phyloP scores from a whole-genome alignment of 2,113 vertebrate species.

The Herpetotheres cachinnans region DNA sequence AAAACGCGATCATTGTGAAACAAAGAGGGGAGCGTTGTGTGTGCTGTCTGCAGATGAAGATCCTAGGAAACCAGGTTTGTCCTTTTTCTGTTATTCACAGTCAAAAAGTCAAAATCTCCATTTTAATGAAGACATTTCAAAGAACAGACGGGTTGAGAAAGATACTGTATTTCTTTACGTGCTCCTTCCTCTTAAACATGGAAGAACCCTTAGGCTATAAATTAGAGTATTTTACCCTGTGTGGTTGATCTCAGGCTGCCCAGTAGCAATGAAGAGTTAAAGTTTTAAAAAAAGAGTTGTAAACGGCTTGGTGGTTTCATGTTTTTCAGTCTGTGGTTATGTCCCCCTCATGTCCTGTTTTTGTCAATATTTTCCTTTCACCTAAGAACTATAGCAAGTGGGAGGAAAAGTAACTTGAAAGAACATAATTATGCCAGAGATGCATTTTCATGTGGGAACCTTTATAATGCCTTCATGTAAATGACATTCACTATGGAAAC shows the following conservation, averaged over 20 bases:
- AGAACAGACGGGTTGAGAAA: constrained; percentile 31
- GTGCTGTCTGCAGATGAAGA: neutral
- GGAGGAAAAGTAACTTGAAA: constrained; percentile 44
- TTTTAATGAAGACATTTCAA: constrained; percentile 60
- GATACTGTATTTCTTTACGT: constrained; percentile 4
- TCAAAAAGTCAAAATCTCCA: constrained; percentile 56
- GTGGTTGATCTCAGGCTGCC: neutral
- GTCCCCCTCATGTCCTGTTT: neutral
- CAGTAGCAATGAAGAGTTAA: neutral
- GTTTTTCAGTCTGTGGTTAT: neutral
- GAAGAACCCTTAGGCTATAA: constrained; percentile 44
- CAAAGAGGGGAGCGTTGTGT: neutral
- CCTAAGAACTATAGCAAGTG: neutral
- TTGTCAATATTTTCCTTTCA: constrained; percentile 45
- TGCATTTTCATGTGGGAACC: constrained; percentile 53
- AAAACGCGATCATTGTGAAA: neutral
- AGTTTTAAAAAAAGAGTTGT: neutral
- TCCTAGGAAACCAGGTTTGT: constrained; percentile 33
- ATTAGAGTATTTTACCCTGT: constrained; percentile 22
- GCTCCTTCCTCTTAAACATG: constrained; percentile 3
- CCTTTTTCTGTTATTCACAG: constrained; percentile 52
- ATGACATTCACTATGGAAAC: constrained; percentile 28
- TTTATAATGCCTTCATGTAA: constrained; percentile 49
- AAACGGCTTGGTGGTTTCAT: neutral
- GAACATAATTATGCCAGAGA: constrained; percentile 35